These are phyloP conservation scores for Sebastes minor DNA, from an alignment of 2,797 vertebrate species.

Conservation along the genomic window DNA sequence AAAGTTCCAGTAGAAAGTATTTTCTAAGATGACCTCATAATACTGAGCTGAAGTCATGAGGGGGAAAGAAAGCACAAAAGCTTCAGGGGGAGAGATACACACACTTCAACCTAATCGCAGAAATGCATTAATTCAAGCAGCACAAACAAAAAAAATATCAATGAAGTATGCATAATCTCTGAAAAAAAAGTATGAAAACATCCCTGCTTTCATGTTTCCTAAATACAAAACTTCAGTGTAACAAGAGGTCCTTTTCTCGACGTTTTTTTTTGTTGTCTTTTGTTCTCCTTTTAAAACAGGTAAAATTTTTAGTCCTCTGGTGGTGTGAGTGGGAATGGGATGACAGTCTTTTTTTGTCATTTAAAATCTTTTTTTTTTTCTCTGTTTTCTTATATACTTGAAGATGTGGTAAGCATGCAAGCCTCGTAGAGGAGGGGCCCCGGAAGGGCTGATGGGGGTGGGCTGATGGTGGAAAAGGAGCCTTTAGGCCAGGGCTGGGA, in stretches of 20 bases:
- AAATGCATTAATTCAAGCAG: constrained; percentile 98
- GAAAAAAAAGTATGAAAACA: constrained; percentile 95
- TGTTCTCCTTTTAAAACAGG: constrained; percentile 91
- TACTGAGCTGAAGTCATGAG: constrained; percentile 66
- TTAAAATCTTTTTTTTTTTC: constrained; percentile 74
- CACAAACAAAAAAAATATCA: constrained; percentile 85
- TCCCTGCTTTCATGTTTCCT: constrained; percentile 99
- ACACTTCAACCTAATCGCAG: constrained; percentile 78
- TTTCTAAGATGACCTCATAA: constrained; percentile 64
- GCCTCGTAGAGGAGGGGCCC: constrained; percentile 93
- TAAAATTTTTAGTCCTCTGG: constrained; percentile 96
- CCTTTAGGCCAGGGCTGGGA: constrained; percentile 95
- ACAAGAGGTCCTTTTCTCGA: constrained; percentile 94
- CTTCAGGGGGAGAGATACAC: constrained; percentile 80
- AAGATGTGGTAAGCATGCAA: constrained; percentile 99
- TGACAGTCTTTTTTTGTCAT: constrained; percentile 88
- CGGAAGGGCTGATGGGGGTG: constrained; percentile 84
- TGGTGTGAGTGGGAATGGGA: constrained; percentile 91
- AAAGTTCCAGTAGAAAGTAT: constrained; percentile 61
- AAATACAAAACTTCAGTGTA: constrained; percentile 99
- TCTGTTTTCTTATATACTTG: constrained; percentile 89
- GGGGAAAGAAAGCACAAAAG: constrained; percentile 44
- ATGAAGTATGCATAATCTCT: constrained; percentile 97
- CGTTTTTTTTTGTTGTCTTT: constrained; percentile 79
- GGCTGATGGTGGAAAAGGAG: constrained; percentile 82